A percentile compares a stretch with the other conserved stretches of the same genome.
Conservation (phyloP, 1,140 invertebrate species). For the Teleogryllus occipitalis region DNA sequence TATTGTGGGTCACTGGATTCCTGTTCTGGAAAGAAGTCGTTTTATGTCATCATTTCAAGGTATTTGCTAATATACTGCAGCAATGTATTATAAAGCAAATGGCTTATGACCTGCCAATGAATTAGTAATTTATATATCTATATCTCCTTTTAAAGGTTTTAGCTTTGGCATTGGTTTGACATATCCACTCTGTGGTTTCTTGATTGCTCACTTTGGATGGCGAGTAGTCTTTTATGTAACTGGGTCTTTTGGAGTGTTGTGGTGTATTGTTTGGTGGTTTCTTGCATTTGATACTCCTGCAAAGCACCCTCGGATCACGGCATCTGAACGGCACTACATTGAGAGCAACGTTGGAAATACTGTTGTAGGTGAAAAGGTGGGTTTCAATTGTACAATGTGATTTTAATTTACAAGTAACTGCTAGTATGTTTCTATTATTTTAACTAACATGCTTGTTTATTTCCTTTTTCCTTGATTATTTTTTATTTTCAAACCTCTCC, state of each 20-base stretch:
- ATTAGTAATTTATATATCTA: neutral
- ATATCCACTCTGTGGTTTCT: conserved; percentile 58
- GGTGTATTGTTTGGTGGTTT: conserved; percentile 63
- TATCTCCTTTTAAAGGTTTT: conserved; percentile 43
- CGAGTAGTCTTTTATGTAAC: conserved; percentile 59
- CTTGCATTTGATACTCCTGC: conserved; percentile 66
- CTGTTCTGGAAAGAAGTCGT: conserved; percentile 61
- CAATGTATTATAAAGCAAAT: too few species aligned
- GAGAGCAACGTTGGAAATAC: conserved; percentile 47
- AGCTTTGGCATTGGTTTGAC: conserved; percentile 64
- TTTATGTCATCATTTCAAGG: conserved; percentile 71
- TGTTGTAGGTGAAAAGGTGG: conserved; percentile 40
- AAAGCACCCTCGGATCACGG: conserved; percentile 62
- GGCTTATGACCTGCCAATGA: too few species aligned
- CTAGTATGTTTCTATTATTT: neutral
- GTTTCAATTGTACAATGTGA: neutral
- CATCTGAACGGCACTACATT: conserved; percentile 61
- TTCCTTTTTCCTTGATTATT: neutral
- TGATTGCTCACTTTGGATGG: conserved; percentile 59
- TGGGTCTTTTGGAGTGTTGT: conserved; percentile 53
- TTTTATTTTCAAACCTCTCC: neutral
- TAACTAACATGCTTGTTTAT: neutral
- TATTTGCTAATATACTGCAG: conserved; percentile 29
- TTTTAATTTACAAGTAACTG: neutral
- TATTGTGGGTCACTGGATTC: conserved; percentile 77